Evolutionary conservation across 2,888 invertebrate genomes (phyloP).

Genomic region (Pyrgus malvae): DNA sequence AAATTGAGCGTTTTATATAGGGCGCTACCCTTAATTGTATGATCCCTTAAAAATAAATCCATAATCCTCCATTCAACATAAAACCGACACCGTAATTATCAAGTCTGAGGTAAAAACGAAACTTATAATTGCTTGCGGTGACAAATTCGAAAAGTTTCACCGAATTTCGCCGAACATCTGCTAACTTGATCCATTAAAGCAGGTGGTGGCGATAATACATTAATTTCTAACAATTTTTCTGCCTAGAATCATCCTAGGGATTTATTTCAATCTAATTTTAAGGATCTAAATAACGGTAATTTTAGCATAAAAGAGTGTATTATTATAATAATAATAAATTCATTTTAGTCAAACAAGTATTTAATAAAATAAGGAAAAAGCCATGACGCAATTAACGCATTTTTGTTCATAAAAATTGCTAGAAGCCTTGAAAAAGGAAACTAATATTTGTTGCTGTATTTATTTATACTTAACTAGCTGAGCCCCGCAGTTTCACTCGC

Average conservation of each 20-base stretch:
- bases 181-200: conserved; percentile 47
- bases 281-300: no score
- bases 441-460: no score
- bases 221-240: conserved; percentile 3
- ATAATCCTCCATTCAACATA: conserved; percentile 2
- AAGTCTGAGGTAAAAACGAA: conserved; percentile 45
- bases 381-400: no score
- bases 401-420: no score
- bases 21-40: background rate
- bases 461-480: no score
- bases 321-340: no score
- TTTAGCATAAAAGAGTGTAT: no score
- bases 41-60: background rate
- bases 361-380: no score
- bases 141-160: conserved; percentile 55
- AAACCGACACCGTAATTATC: conserved; percentile 15
- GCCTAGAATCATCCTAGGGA: background rate
- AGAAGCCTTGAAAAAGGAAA: no score
- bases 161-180: conserved; percentile 48
- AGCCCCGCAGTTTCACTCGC: no score
- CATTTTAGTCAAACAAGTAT: no score
- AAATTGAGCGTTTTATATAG: no score
- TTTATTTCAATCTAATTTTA: background rate
- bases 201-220: conserved; percentile 40
- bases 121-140: conserved; percentile 58